Evolutionary conservation across 2,797 vertebrate genomes (phyloP), one percentile per base, ranked within the genome.

Genomic region (Gambusia yucatana): DNA sequence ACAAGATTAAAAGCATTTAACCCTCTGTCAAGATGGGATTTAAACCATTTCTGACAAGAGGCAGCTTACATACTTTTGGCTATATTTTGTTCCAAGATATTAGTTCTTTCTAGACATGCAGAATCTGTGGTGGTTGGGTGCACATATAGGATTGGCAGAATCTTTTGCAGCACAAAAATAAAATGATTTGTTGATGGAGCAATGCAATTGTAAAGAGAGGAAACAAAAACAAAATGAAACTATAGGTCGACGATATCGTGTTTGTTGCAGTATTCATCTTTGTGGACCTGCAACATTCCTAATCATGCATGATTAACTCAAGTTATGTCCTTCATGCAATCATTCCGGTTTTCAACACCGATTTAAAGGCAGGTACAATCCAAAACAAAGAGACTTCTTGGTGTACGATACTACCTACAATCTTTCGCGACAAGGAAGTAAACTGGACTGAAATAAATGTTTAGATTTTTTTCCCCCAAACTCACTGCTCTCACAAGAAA

Each of bases 201-300:
- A 46, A 69, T 43, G 14, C 39, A 69, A 13, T 7, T 28, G 39
- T 3, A 7, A 44, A 28, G 14, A 70, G 25, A n/a, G 10, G 2
- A n/a, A 39, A 20, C 22, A 48, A 72, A 59, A 59, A 28, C n/a
- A 28, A 57, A 59, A 57, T n/a, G 55, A 33, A 17, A 33, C 30
- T 43, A 33, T 20, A 39, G 16, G 48, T 20, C 1, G 36, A 10
- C 1, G 1, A 75, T 10, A 2, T 1, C 0, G 1, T 6, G 13
- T 43, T 11, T 28, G 25, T 30, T 22, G 3, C 3, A 9, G 50
- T 57, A 39, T 41, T n/a, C 22, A 25, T 52, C 72, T 41, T 59
- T 75, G 55, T 59, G 28, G 39, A 46, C n/a, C n/a, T 75, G 11
- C 25, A 30, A 75, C 41, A 75, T 44, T 75, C 36, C 55, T 43